Conservation (phyloP, 1,140 invertebrate species). For the Euura lappo region DNA sequence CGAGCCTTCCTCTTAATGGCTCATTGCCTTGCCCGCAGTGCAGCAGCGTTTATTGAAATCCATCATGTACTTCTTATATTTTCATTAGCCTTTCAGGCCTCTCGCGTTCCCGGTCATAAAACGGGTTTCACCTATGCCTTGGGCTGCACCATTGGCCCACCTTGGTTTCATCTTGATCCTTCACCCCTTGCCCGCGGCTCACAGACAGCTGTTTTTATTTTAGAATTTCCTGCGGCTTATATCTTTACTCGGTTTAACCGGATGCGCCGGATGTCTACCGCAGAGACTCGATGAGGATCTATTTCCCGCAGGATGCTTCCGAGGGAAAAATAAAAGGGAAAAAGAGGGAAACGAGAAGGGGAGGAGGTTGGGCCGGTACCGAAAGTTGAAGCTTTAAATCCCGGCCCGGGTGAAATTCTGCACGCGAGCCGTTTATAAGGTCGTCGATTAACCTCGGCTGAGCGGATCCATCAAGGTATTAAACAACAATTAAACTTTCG, state of each 20-base stretch:
- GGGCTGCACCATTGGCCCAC: conserved; percentile 19
- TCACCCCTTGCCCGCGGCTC: conserved; percentile 11
- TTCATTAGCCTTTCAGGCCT: conserved; percentile 50
- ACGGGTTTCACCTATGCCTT: conserved; percentile 47
- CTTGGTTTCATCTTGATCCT: background rate
- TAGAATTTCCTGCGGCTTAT: background rate
- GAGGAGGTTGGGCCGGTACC: no score
- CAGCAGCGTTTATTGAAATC: conserved; percentile 45
- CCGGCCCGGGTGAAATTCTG: no score
- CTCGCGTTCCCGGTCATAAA: conserved; percentile 40
- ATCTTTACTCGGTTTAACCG: background rate
- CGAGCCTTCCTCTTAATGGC: conserved; percentile 27
- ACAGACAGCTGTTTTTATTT: background rate
- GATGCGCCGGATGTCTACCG: no score
- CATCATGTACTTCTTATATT: conserved; percentile 57
- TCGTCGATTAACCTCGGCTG: no score
- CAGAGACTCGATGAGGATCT: no score
- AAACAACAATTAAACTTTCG: conserved; percentile 47
- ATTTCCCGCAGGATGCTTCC: no score
- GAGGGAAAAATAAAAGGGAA: no score
- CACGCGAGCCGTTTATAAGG: no score
- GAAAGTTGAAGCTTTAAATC: no score
- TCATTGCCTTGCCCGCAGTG: background rate
- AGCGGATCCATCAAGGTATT: background rate
- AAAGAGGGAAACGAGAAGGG: no score